A percentile compares a stretch with the other conserved stretches of the same genome.
These are phyloP conservation scores for Harpalus rufipes DNA, from an alignment of 2,888 invertebrate species.

Conservation along the genomic window DNA sequence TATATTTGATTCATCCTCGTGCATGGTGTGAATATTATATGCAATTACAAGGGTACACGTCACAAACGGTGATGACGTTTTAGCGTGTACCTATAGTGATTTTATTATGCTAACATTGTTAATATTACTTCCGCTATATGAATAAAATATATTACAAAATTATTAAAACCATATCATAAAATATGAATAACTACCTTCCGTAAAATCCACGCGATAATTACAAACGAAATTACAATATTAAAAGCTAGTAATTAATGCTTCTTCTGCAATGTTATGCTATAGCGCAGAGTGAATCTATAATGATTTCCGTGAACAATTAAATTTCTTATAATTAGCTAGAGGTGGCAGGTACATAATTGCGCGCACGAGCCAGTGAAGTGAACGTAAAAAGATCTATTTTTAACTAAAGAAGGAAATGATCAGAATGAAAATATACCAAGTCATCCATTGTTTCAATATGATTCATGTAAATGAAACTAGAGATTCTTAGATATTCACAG, in stretches of 20 bases:
- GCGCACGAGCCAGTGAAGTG: slow-evolving; percentile 47
- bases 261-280: slow-evolving; percentile 25
- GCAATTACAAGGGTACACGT: too few species aligned
- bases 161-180: not conserved
- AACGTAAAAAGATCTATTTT: slow-evolving; percentile 17
- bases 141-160: not conserved
- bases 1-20: too few species aligned
- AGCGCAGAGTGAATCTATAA: slow-evolving; percentile 46
- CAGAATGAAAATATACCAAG: not conserved
- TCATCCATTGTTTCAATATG: slow-evolving; percentile 18
- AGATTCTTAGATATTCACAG: not conserved
- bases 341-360: slow-evolving; percentile 47
- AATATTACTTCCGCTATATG: not conserved
- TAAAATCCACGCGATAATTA: slow-evolving; percentile 10
- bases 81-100: too few species aligned
- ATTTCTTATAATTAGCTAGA: slow-evolving; percentile 60
- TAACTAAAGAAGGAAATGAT: slow-evolving; percentile 27
- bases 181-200: not conserved
- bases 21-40: too few species aligned
- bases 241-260: slow-evolving; percentile 54
- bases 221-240: slow-evolving; percentile 44
- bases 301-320: slow-evolving; percentile 65
- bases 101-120: not conserved
- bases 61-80: too few species aligned
- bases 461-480: not conserved